phyloP scores from a whole-genome alignment of 2,888 invertebrate genomes.

The Oligia latruncula region DNA sequence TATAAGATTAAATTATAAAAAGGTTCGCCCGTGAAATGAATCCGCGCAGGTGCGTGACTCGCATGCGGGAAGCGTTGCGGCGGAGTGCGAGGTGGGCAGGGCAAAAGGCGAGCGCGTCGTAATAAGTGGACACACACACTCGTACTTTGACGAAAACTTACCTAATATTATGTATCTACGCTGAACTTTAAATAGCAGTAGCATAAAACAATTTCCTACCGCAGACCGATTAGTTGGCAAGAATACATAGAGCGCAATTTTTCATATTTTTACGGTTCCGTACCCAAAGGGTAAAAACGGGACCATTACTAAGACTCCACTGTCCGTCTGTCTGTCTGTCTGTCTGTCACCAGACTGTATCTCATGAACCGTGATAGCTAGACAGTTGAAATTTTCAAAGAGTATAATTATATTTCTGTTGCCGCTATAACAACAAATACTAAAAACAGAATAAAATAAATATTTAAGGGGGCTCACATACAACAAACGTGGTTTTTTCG shows the following conservation, averaged over 20 bases:
- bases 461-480: too few relatives aligned
- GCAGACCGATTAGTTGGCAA: not conserved
- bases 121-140: not conserved
- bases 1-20: conserved; percentile 82
- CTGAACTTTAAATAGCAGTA: too few relatives aligned
- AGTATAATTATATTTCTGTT: too few relatives aligned
- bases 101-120: conserved; percentile 13
- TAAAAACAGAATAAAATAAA: too few relatives aligned
- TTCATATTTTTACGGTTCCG: not conserved
- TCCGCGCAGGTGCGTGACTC: conserved; percentile 74
- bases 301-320: too few relatives aligned
- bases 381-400: too few relatives aligned
- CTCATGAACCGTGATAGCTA: too few relatives aligned
- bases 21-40: conserved; percentile 75
- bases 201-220: not conserved
- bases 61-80: conserved; percentile 35
- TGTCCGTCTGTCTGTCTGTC: too few relatives aligned
- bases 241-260: not conserved
- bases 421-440: too few relatives aligned
- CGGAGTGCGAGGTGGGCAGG: not conserved
- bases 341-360: too few relatives aligned
- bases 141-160: not conserved
- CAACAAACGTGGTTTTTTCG: too few relatives aligned
- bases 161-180: not conserved
- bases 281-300: too few relatives aligned